Base-by-base conservation (phyloP, 53 echinoderm and acorn worm species). In the Arbacia lixula region DNA sequence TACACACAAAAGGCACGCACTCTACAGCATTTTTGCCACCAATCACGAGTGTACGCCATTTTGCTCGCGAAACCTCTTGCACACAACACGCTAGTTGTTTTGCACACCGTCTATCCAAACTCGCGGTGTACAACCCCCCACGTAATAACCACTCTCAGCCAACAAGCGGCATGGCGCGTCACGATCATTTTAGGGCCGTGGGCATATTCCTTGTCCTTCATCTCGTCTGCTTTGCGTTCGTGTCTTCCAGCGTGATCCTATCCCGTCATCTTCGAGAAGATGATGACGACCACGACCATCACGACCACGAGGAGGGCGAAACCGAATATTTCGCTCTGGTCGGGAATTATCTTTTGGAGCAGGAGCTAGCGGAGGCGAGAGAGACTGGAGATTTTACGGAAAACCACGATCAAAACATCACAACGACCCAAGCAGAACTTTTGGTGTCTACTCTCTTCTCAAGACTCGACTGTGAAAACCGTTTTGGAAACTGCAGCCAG, bases 301-400 rank as follows among this genome's bases (percentile, higher is more conserved):
- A n/a, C 14, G 55, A 54, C 4, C 55, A 75, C 22, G 77, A 58
- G 10, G 24, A 36, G 38, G 56, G 19, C 27, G 55, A 75, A 11
- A 39, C 56, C 37, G 77, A 77, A 42, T 36, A 36, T 26, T 77
- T 77, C 55, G 58, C 58, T 1, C 24, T 24, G 16, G 27, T 77
- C 24, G 77, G 77, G 28, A 77, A 77, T 39, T 77, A 37, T 39
- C 60, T 77, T 6, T 38, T 77, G 25, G 77, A 77, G 12, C 28
- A 56, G 60, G 77, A 77, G 58, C 34, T 77, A 30, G 22, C 37
- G 1, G 40, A 22, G 37, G 37, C 35, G 25, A 53, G 77, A 39
- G 58, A 17, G 30, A 10, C 4, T 1, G 57, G 77, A 8, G 77
- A 77, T 57, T 77, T 77, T 77, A 58, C 0, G 38, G 42, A 37